Percentiles rank a stretch among this genome's conserved stretches.
Conservation (phyloP, 2,113 vertebrate genomes). For the Oreocharis arfaki region DNA sequence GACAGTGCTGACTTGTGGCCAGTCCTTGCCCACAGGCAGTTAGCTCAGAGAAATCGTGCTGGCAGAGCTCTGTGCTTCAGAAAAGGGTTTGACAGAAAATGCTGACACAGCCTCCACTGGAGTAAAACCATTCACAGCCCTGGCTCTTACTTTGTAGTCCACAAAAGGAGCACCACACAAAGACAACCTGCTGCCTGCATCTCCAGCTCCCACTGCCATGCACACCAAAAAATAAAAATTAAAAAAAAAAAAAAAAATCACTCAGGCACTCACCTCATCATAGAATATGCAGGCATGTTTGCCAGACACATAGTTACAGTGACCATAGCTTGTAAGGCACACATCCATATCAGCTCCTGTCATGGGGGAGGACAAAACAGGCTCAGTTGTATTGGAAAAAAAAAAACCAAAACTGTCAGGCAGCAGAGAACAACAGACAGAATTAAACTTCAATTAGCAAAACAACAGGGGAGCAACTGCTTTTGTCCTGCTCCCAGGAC, state of each 20-base stretch:
- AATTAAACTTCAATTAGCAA: slow-evolving; percentile 44
- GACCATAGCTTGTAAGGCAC: slow-evolving; percentile 99
- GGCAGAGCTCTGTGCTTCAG: slow-evolving; percentile 25
- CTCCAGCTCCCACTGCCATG: neutral
- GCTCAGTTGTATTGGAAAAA: neutral
- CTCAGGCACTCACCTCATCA: slow-evolving; percentile 84
- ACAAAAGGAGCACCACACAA: slow-evolving; percentile 45
- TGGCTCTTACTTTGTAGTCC: slow-evolving; percentile 18
- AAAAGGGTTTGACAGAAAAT: slow-evolving; percentile 18
- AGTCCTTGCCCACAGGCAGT: slow-evolving; percentile 21
- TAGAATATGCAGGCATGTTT: slow-evolving; percentile 99
- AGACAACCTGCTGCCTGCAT: slow-evolving; percentile 52
- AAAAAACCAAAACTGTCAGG: neutral
- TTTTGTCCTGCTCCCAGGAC: slow-evolving; percentile 48
- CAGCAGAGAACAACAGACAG: slow-evolving; percentile 26
- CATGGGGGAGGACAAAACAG: slow-evolving; percentile 27
- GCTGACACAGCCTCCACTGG: slow-evolving; percentile 12
- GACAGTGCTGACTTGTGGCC: neutral
- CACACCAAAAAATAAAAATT: neutral
- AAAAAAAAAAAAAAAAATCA: neutral
- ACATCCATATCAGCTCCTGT: slow-evolving; percentile 99
- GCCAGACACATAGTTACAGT: slow-evolving; percentile 96
- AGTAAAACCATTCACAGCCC: slow-evolving; percentile 25
- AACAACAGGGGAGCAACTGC: slow-evolving; percentile 60
- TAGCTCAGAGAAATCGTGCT: neutral